Percentiles rank a stretch among this genome's conserved stretches.
Conservation (phyloP, 2,888 invertebrate species). For the Stenichneumon culpator region DNA sequence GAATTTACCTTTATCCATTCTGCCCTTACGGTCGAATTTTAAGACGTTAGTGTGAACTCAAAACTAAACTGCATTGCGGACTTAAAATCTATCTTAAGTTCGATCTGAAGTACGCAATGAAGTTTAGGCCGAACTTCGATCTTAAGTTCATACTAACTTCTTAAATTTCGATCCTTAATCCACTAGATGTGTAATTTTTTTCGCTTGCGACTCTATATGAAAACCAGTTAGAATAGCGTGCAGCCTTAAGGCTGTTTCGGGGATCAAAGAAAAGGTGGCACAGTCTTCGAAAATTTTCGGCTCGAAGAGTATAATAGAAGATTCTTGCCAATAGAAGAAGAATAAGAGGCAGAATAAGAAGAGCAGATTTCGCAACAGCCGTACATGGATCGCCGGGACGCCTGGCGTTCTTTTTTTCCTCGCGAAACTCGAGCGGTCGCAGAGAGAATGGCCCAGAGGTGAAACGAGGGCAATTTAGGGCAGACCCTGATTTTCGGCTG, state of each 20-base stretch:
- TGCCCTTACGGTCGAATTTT: too few relatives aligned
- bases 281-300: neutral
- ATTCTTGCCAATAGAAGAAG: constrained; percentile 16
- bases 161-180: too few relatives aligned
- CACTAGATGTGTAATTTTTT: neutral
- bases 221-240: neutral
- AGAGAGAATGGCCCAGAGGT: constrained; percentile 67
- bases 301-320: neutral
- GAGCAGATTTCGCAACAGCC: constrained; percentile 57
- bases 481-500: constrained; percentile 64
- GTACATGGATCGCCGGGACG: constrained; percentile 29
- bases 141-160: too few relatives aligned
- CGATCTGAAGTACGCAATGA: too few relatives aligned
- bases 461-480: constrained; percentile 79
- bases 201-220: neutral
- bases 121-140: too few relatives aligned
- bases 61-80: too few relatives aligned
- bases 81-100: too few relatives aligned
- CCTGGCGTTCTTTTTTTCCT: constrained; percentile 8
- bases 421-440: constrained; percentile 66
- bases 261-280: constrained; percentile 11
- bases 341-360: constrained; percentile 35
- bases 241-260: neutral
- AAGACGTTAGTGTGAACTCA: too few relatives aligned
- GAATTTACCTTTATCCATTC: too few relatives aligned